These are phyloP conservation scores for Heteronetta atricapilla DNA, from an alignment of 2,113 vertebrate species.

Conservation along the genomic window DNA sequence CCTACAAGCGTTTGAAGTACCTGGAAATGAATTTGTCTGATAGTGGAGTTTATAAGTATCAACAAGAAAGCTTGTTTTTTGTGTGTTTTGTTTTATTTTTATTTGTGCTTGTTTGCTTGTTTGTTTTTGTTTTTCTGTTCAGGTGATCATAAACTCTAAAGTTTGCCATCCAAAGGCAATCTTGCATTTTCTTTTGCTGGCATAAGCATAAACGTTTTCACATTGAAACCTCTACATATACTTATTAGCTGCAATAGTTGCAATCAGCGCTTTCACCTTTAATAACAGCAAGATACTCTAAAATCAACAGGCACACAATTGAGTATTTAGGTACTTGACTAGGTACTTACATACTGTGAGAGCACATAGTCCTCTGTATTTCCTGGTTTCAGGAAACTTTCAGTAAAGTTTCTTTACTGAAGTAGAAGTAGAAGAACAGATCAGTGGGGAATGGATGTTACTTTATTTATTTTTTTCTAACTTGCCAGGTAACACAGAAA, in stretches of 20 bases:
- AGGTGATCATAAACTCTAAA: not conserved
- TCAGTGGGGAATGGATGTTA: not conserved
- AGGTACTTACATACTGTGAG: not conserved
- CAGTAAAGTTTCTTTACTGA: not conserved
- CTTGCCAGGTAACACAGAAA: not conserved
- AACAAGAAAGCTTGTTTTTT: not conserved
- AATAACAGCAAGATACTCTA: not conserved
- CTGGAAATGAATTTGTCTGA: not conserved
- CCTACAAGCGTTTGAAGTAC: not conserved
- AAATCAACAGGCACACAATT: not conserved
- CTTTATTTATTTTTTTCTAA: not conserved
- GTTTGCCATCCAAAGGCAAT: not conserved
- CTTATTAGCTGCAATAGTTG: not conserved
- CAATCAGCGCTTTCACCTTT: not conserved
- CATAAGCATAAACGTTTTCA: not conserved
- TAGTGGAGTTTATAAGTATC: not conserved
- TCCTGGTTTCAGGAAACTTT: too few relatives aligned
- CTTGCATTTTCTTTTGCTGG: not conserved
- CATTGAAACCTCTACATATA: not conserved
- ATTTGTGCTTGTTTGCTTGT: too few relatives aligned
- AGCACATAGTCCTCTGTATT: not conserved
- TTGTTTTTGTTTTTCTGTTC: not conserved
- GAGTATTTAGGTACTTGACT: not conserved
- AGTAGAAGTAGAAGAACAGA: not conserved
- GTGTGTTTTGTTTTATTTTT: too few relatives aligned